phyloP scores from a whole-genome alignment of 2,797 vertebrate genomes.

The Melopsittacus undulatus region DNA sequence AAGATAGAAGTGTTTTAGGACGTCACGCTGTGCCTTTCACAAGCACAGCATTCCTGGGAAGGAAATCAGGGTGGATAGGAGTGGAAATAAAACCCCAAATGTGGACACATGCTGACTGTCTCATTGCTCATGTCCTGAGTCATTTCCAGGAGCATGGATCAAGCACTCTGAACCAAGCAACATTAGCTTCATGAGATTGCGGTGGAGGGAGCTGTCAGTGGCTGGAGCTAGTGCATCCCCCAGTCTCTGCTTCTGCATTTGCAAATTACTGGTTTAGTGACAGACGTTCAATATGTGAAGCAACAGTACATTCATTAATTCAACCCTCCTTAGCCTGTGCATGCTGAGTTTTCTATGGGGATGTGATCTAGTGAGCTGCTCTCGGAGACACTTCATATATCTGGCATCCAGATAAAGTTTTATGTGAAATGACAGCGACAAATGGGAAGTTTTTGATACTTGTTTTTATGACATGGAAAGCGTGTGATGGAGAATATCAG shows the following conservation, averaged over 20 bases:
- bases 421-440: not conserved
- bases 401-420: not conserved
- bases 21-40: slow-evolving; percentile 6
- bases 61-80: not conserved
- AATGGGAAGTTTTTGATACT: not conserved
- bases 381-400: not conserved
- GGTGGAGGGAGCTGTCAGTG: not conserved
- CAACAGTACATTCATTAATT: slow-evolving; percentile 30
- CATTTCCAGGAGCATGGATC: not conserved
- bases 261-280: slow-evolving; percentile 1
- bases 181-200: not conserved
- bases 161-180: not conserved
- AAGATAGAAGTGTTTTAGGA: not conserved
- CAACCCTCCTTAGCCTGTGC: not conserved
- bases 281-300: slow-evolving; percentile 15
- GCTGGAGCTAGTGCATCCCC: not conserved
- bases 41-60: not conserved
- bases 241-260: not conserved
- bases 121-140: not conserved
- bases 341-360: not conserved
- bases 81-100: not conserved
- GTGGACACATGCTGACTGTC: not conserved
- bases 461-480: not conserved
- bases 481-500: not conserved
- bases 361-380: not conserved